Evolutionary conservation across 2,113 vertebrate genomes (phyloP).

Genomic region (Poecilia latipinna): DNA sequence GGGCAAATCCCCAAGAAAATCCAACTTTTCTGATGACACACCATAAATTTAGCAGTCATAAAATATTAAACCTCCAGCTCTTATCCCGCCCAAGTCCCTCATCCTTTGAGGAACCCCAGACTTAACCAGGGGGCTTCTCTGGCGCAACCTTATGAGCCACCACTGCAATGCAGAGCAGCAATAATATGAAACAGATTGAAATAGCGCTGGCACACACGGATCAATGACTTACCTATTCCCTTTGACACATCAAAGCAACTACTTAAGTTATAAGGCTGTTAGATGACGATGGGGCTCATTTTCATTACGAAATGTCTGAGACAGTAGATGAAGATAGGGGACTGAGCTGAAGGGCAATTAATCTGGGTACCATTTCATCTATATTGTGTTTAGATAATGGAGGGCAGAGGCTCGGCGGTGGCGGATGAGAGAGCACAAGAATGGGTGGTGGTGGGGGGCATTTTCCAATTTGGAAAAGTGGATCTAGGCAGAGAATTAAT

Average conservation of each 20-base stretch:
- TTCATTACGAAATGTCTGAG: conserved; percentile 54
- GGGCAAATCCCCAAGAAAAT: neutral
- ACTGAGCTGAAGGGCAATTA: conserved; percentile 65
- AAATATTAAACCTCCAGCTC: conserved; percentile 21
- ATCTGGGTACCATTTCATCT: conserved; percentile 66
- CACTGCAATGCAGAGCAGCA: conserved; percentile 40
- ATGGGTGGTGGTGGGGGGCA: neutral
- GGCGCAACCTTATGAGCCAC: conserved; percentile 44
- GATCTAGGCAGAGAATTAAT: conserved; percentile 45
- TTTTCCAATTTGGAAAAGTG: conserved; percentile 53
- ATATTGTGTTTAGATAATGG: conserved; percentile 66
- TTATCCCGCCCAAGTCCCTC: conserved; percentile 12
- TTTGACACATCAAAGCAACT: conserved; percentile 70
- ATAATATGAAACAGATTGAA: conserved; percentile 61
- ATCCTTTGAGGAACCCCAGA: conserved; percentile 32
- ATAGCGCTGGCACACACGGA: conserved; percentile 49
- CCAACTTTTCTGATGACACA: neutral
- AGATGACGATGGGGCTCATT: conserved; percentile 53
- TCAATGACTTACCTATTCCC: conserved; percentile 62
- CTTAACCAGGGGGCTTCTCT: conserved; percentile 34
- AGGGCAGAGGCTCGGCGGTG: conserved; percentile 52
- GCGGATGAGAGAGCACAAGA: conserved; percentile 38
- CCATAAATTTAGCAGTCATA: neutral
- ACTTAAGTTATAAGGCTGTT: conserved; percentile 59
- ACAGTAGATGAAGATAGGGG: conserved; percentile 59